phyloP scores from a whole-genome alignment of 2,888 invertebrate species.

The Conomelus anceps region DNA sequence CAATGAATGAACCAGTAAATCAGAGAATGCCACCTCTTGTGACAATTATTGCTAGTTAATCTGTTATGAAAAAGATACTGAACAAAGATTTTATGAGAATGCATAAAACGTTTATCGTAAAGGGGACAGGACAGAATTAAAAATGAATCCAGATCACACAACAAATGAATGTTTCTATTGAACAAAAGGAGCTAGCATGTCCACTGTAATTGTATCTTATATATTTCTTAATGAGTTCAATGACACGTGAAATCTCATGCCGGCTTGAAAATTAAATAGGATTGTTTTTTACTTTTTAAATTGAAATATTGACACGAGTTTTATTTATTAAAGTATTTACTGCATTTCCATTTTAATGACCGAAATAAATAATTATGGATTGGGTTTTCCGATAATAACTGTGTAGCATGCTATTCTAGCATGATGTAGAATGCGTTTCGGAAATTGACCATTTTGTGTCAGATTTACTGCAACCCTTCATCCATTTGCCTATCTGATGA shows the following conservation, averaged over 20 bases:
- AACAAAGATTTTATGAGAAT: not conserved
- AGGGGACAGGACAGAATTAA: not conserved
- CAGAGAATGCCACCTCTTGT: not conserved
- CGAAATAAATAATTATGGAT: not conserved
- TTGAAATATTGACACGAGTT: not conserved
- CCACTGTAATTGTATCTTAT: not conserved
- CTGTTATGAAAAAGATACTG: not conserved
- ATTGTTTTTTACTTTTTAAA: not conserved
- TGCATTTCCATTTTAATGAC: too few relatives aligned
- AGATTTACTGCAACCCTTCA: not conserved
- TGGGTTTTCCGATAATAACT: not conserved
- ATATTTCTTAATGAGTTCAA: not conserved
- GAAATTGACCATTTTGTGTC: not conserved
- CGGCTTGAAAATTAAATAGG: not conserved
- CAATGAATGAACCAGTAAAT: not conserved
- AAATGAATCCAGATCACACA: not conserved
- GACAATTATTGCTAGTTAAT: not conserved
- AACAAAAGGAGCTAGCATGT: not conserved
- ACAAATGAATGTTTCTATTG: not conserved
- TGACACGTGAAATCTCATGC: not conserved
- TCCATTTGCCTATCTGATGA: not conserved
- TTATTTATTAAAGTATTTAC: too few relatives aligned
- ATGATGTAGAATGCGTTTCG: not conserved
- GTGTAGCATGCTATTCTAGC: not conserved
- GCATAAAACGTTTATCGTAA: not conserved